Percentiles rank a stretch among this genome's conserved stretches.
phyloP scores from a whole-genome alignment of 2,113 vertebrate species.

The Nothobranchius kuhntae region DNA sequence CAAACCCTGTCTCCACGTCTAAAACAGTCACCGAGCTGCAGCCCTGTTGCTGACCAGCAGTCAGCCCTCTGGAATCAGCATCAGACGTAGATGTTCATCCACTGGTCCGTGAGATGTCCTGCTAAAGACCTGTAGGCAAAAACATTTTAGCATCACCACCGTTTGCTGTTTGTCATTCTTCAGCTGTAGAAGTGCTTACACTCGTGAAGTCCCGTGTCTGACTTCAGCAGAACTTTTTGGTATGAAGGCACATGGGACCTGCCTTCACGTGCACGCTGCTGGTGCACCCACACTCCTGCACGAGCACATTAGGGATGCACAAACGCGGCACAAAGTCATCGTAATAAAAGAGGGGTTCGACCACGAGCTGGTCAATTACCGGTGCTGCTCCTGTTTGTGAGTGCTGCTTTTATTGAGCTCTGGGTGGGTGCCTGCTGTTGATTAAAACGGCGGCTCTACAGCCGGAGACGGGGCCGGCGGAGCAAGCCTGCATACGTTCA shows the following conservation, averaged over 20 bases:
- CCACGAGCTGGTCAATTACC: conserved; percentile 72
- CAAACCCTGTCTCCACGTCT: neutral
- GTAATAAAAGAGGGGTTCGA: conserved; percentile 69
- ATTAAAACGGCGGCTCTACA: conserved; percentile 75
- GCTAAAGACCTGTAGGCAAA: neutral
- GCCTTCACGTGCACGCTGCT: conserved; percentile 12
- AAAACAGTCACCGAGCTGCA: neutral
- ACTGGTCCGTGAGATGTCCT: neutral
- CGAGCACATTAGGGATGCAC: conserved; percentile 40
- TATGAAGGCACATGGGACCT: neutral
- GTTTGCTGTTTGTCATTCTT: neutral
- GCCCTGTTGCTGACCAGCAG: neutral
- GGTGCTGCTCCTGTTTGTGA: conserved; percentile 70
- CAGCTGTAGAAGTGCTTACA: no score
- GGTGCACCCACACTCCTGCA: conserved; percentile 18
- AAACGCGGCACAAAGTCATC: conserved; percentile 58
- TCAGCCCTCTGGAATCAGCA: no score
- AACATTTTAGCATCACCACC: neutral
- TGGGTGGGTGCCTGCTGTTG: conserved; percentile 73
- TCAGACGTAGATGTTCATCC: neutral
- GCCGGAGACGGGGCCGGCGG: conserved; percentile 68
- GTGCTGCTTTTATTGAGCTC: conserved; percentile 77
- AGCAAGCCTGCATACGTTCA: conserved; percentile 61
- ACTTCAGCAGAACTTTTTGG: conserved; percentile 10
- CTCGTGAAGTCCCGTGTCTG: neutral